A percentile compares a stretch with the other conserved stretches of the same genome.
phyloP scores from a whole-genome alignment of 2,888 invertebrate genomes.

The Clanis bilineata region DNA sequence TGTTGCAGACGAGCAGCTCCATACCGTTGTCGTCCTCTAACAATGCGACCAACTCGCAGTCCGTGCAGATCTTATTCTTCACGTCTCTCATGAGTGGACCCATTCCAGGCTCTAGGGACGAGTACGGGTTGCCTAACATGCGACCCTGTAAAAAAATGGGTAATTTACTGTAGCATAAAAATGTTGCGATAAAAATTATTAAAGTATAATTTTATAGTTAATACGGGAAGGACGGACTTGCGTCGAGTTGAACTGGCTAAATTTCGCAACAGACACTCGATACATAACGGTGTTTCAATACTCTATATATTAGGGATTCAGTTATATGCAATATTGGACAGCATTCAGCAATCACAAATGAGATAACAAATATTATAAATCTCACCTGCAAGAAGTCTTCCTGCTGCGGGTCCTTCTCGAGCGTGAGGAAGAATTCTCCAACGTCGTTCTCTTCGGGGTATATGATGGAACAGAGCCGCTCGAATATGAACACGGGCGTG shows the following conservation, averaged over 20 bases:
- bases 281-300: too few relatives aligned
- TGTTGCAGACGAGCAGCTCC: slow-evolving; percentile 98
- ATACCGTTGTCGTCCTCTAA: slow-evolving; percentile 99
- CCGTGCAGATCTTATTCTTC: slow-evolving; percentile 99
- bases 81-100: slow-evolving; percentile 99
- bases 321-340: too few relatives aligned
- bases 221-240: too few relatives aligned
- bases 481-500: slow-evolving; percentile 99
- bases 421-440: slow-evolving; percentile 96
- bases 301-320: too few relatives aligned
- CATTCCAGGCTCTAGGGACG: slow-evolving; percentile 94
- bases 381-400: slow-evolving; percentile 96
- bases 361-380: not conserved
- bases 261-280: too few relatives aligned
- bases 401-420: slow-evolving; percentile 99
- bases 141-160: slow-evolving; percentile 84
- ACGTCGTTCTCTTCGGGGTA: slow-evolving; percentile 98
- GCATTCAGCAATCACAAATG: too few relatives aligned
- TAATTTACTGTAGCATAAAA: too few relatives aligned
- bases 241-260: too few relatives aligned
- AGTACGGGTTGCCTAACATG: slow-evolving; percentile 99
- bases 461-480: slow-evolving; percentile 97
- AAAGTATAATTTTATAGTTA: too few relatives aligned
- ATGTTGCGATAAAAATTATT: too few relatives aligned
- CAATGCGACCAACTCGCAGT: slow-evolving; percentile 98